phyloP scores from a whole-genome alignment of 2,888 invertebrate genomes.

The Acronicta alni region DNA sequence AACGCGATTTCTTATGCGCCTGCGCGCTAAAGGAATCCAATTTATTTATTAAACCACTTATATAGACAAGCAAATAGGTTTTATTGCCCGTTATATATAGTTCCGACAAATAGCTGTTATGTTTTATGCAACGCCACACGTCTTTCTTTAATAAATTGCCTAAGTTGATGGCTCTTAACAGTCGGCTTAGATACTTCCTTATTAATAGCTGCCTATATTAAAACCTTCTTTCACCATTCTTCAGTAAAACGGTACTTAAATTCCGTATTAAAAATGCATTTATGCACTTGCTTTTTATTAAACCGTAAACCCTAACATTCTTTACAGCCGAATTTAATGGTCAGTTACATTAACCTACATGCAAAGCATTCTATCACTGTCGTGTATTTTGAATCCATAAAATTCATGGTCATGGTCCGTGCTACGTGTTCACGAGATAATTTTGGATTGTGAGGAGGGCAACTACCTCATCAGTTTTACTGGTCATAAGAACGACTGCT shows the following conservation, averaged over 20 bases:
- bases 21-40: constrained; percentile 50
- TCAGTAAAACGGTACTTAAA: background rate
- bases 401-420: constrained; percentile 16
- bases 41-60: constrained; percentile 56
- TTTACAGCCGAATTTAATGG: constrained; percentile 8
- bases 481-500: no score
- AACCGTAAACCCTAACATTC: constrained; percentile 14
- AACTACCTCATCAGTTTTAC: no score
- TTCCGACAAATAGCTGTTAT: constrained; percentile 24
- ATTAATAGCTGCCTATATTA: constrained; percentile 1
- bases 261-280: constrained; percentile 5
- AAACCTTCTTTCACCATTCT: background rate
- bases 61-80: constrained; percentile 48
- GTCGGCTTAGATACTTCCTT: constrained; percentile 1
- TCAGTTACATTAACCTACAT: constrained; percentile 28
- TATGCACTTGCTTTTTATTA: constrained; percentile 8
- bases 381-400: constrained; percentile 2
- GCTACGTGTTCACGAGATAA: no score
- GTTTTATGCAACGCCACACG: constrained; percentile 9
- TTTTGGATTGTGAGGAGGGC: no score
- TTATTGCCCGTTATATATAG: constrained; percentile 17
- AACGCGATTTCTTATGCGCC: constrained; percentile 52
- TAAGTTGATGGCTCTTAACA: constrained; percentile 2
- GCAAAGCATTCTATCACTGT: constrained; percentile 2
- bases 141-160: constrained; percentile 14